Evolutionary conservation across 2,113 vertebrate species (phyloP).

Genomic region (Chaetops frenatus): DNA sequence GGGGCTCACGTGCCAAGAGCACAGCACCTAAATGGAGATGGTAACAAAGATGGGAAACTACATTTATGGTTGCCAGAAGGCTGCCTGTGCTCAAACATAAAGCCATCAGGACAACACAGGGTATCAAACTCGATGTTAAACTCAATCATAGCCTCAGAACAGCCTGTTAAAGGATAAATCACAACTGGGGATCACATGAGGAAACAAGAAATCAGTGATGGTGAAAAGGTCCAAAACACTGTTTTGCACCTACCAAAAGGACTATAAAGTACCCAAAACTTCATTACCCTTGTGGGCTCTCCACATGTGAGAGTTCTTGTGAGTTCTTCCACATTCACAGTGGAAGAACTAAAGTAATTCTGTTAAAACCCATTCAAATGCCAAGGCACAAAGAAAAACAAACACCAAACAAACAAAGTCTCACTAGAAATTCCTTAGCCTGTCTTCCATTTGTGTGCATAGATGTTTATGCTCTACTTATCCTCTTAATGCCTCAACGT

Average conservation of each 20-base stretch:
- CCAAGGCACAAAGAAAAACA: background rate
- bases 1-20: background rate
- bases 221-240: background rate
- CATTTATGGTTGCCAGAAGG: background rate
- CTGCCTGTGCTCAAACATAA: background rate
- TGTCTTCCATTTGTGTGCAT: background rate
- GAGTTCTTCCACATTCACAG: rapidly evolving
- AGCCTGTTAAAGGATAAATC: background rate
- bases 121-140: background rate
- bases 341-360: background rate
- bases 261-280: background rate
- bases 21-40: background rate
- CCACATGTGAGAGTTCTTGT: too few species aligned
- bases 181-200: background rate
- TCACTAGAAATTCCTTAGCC: background rate
- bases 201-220: background rate
- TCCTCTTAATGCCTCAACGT: background rate
- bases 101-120: background rate
- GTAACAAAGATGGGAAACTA: background rate
- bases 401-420: background rate
- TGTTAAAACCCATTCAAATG: background rate
- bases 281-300: background rate
- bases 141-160: background rate
- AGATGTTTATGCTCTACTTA: background rate
- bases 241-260: background rate